phyloP scores from a whole-genome alignment of 2,888 invertebrate species.

The Orthosia gothica region DNA sequence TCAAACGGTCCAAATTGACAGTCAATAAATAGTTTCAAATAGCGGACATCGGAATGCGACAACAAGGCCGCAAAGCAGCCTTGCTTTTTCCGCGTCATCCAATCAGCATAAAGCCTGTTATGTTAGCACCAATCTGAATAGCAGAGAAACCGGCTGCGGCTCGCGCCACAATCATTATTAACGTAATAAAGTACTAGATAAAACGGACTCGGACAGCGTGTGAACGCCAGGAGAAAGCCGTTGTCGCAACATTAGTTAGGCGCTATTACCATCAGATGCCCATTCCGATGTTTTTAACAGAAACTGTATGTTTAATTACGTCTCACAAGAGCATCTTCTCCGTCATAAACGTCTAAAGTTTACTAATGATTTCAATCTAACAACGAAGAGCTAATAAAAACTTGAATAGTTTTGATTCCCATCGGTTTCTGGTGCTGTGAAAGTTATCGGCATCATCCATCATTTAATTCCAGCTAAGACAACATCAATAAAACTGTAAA shows the following conservation, averaged over 20 bases:
- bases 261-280: slow-evolving; percentile 81
- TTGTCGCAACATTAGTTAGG: slow-evolving; percentile 86
- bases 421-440: slow-evolving; percentile 67
- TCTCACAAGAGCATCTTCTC: slow-evolving; percentile 70
- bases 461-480: slow-evolving; percentile 52
- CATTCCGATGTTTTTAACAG: slow-evolving; percentile 77
- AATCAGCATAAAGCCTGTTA: slow-evolving; percentile 86
- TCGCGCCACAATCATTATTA: slow-evolving; percentile 89
- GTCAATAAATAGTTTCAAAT: slow-evolving; percentile 83
- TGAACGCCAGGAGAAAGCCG: slow-evolving; percentile 89
- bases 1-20: slow-evolving; percentile 80
- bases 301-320: slow-evolving; percentile 78
- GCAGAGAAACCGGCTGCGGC: slow-evolving; percentile 87
- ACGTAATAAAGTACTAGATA: slow-evolving; percentile 90
- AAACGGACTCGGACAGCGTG: slow-evolving; percentile 90
- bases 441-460: slow-evolving; percentile 63
- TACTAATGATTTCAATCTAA: slow-evolving; percentile 77
- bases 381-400: slow-evolving; percentile 73
- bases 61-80: slow-evolving; percentile 89
- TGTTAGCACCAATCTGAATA: slow-evolving; percentile 83
- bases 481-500: slow-evolving; percentile 66
- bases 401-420: slow-evolving; percentile 62
- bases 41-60: slow-evolving; percentile 84
- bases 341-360: slow-evolving; percentile 75
- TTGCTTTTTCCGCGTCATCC: slow-evolving; percentile 89